Evolutionary conservation across 2,797 vertebrate species (phyloP).

Genomic region (Taenioides sp.): DNA sequence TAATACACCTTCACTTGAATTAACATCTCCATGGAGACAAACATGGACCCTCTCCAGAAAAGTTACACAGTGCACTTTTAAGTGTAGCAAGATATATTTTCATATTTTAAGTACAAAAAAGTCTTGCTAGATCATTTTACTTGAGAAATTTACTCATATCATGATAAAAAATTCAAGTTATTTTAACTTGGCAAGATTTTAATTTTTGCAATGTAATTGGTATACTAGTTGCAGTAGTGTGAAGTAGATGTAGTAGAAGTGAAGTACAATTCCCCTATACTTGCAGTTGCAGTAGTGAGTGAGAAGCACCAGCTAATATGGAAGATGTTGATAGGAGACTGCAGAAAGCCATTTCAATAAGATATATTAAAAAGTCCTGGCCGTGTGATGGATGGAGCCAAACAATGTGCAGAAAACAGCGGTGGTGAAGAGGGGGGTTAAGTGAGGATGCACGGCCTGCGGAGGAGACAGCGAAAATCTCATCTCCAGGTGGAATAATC

Average conservation of each 20-base stretch:
- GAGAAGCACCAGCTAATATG: constrained; percentile 27
- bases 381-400: constrained; percentile 48
- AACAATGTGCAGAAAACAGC: constrained; percentile 29
- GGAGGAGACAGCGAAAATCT: constrained; percentile 65
- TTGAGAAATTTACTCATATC: too few species aligned
- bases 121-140: too few species aligned
- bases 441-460: constrained; percentile 41
- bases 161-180: too few species aligned
- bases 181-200: too few species aligned
- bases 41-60: too few species aligned
- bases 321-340: constrained; percentile 19
- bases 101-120: too few species aligned
- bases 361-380: constrained; percentile 31
- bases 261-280: constrained; percentile 70
- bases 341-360: constrained; percentile 48
- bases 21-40: too few species aligned
- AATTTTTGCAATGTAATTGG: too few species aligned
- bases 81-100: too few species aligned
- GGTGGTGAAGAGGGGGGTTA: constrained; percentile 35
- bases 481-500: constrained; percentile 76
- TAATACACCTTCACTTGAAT: too few species aligned
- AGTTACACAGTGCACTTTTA: too few species aligned
- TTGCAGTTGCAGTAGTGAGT: constrained; percentile 25
- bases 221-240: neutral
- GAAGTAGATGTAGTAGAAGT: constrained; percentile 19